phyloP scores from a whole-genome alignment of 2,888 invertebrate species.

The Athalia circularis region DNA sequence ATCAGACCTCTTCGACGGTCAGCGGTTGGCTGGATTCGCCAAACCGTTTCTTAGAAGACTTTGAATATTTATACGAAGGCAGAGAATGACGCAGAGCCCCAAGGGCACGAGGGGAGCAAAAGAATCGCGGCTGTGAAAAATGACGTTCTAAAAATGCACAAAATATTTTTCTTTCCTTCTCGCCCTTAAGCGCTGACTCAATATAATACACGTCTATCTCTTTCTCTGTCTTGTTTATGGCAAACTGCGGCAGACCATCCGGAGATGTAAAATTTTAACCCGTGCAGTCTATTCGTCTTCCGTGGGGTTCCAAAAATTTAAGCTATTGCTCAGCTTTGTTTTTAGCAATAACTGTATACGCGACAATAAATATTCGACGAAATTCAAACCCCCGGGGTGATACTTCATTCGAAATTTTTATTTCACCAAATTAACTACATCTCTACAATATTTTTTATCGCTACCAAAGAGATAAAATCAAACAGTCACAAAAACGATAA shows the following conservation, averaged over 20 bases:
- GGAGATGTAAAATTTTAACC: constrained; percentile 7
- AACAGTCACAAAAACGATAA: no score
- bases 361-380: not conserved
- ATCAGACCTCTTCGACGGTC: not conserved
- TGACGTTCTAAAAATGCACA: constrained; percentile 18
- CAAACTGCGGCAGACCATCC: constrained; percentile 3
- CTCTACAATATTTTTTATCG: no score
- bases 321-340: not conserved
- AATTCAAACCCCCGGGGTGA: not conserved
- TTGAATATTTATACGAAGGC: not conserved
- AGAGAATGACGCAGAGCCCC: constrained; percentile 12
- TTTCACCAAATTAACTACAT: no score
- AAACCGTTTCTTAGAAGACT: constrained; percentile 31
- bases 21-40: not conserved
- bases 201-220: not conserved
- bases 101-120: not conserved
- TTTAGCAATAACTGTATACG: not conserved
- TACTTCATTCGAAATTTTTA: no score
- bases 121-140: constrained; percentile 25
- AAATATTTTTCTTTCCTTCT: not conserved
- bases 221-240: constrained; percentile 15
- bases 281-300: constrained; percentile 21
- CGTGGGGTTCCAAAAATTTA: not conserved
- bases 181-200: not conserved
- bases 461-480: no score